Conservation (phyloP, 2,888 invertebrate genomes). For the Drosophila nigricruria region DNA sequence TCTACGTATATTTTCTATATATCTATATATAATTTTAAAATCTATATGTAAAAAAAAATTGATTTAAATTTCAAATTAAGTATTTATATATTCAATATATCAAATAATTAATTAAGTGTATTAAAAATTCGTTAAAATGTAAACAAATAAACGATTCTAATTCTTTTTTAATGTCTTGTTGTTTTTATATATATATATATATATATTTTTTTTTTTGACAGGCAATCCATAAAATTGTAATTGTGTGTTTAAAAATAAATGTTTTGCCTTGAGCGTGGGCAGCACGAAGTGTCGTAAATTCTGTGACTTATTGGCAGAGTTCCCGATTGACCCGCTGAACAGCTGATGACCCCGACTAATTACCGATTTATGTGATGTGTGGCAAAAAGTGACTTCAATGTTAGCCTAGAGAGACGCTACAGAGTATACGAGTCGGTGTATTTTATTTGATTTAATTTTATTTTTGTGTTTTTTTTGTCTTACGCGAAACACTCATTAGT, state of each 20-base stretch:
- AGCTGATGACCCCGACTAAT: slow-evolving; percentile 45
- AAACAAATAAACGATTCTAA: neutral
- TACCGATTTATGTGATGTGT: slow-evolving; percentile 42
- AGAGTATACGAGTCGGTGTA: slow-evolving; percentile 8
- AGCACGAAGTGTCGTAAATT: slow-evolving; percentile 47
- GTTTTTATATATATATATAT: neutral
- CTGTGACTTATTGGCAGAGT: slow-evolving; percentile 47
- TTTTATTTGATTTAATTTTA: slow-evolving; percentile 3
- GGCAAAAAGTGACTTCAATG: slow-evolving; percentile 26
- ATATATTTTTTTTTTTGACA: slow-evolving; percentile 19
- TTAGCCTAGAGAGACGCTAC: neutral
- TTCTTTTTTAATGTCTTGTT: slow-evolving; percentile 1
- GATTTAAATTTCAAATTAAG: too few species aligned
- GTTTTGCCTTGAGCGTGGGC: slow-evolving; percentile 19
- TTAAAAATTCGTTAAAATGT: neutral
- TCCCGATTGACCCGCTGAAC: slow-evolving; percentile 34
- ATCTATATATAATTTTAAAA: too few species aligned
- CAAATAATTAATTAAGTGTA: neutral
- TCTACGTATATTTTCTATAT: too few species aligned
- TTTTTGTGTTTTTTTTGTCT: slow-evolving; percentile 8
- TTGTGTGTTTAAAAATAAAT: slow-evolving; percentile 30
- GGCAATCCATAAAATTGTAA: slow-evolving; percentile 43
- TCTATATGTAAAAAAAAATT: too few species aligned
- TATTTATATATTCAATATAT: neutral
- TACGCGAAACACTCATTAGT: slow-evolving; percentile 72